These are phyloP conservation scores for Euglossa dilemma DNA, from an alignment of 1,140 invertebrate genomes.

Conservation along the genomic window DNA sequence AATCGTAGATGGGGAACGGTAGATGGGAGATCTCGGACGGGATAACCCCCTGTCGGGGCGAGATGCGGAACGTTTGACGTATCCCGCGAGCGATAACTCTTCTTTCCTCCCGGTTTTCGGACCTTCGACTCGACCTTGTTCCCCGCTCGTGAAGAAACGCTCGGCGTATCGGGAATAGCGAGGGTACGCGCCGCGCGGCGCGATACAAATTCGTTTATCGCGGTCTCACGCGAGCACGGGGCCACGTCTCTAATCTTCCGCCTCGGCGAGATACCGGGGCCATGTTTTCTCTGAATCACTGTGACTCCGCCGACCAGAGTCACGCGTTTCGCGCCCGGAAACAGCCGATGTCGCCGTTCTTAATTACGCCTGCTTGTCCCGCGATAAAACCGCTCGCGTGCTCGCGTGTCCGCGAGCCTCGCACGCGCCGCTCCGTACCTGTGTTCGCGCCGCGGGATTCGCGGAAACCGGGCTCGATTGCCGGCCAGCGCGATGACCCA, in stretches of 20 bases:
- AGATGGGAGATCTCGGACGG: too few relatives aligned
- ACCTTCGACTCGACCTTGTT: conserved; percentile 8
- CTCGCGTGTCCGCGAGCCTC: neutral
- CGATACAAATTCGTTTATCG: conserved; percentile 27
- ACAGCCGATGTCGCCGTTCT: neutral
- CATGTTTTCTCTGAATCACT: conserved; percentile 9
- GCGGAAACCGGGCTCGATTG: neutral
- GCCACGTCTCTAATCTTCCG: conserved; percentile 35
- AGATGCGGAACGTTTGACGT: rapidly evolving
- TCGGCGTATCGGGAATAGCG: neutral
- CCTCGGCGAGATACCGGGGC: neutral
- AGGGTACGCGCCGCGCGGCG: neutral
- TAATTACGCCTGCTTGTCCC: neutral
- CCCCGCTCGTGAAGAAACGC: neutral
- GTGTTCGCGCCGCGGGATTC: rapidly evolving
- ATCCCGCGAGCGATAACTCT: neutral
- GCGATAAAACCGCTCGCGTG: neutral
- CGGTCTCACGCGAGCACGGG: conserved; percentile 11
- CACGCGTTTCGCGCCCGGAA: neutral
- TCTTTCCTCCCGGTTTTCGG: neutral
- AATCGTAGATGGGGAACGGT: too few relatives aligned
- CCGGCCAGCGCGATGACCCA: neutral
- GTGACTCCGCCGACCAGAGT: neutral
- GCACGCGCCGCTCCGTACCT: neutral
- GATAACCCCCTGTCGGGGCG: too few relatives aligned